Conservation (phyloP, 2,888 invertebrate genomes). For the Schizaphis graminum region DNA sequence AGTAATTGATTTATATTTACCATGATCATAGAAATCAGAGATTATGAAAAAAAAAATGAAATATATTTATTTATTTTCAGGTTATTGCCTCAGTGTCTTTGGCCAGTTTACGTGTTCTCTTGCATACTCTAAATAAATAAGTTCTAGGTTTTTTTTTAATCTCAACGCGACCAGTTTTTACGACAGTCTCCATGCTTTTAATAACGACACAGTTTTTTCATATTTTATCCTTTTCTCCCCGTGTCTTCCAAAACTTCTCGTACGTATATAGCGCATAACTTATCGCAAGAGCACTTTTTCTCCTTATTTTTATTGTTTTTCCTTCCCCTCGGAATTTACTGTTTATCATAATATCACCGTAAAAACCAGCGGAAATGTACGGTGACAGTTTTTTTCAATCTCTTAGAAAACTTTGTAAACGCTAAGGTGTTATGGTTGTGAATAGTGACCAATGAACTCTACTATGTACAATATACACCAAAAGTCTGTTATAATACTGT, state of each 20-base stretch:
- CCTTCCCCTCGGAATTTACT: constrained; percentile 18
- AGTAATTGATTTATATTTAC: neutral
- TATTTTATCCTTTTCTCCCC: constrained; percentile 30
- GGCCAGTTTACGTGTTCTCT: constrained; percentile 23
- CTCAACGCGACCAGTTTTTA: constrained; percentile 62
- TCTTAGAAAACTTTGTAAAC: constrained; percentile 43
- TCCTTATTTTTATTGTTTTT: constrained; percentile 59
- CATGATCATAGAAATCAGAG: neutral
- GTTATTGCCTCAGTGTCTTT: neutral
- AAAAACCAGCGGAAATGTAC: constrained; percentile 57
- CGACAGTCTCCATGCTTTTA: constrained; percentile 46
- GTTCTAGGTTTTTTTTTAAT: constrained; percentile 64
- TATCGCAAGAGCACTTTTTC: constrained; percentile 54
- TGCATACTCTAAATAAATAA: constrained; percentile 34
- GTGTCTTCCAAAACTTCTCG: constrained; percentile 49
- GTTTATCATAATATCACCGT: constrained; percentile 61
- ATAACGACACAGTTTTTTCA: constrained; percentile 59
- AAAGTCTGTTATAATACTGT: neutral
- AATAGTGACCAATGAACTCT: constrained; percentile 49
- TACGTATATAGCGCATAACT: constrained; percentile 47
- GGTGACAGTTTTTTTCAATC: constrained; percentile 60
- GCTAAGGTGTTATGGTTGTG: constrained; percentile 39
- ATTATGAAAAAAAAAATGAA: neutral
- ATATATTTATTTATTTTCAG: neutral
- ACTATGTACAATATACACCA: constrained; percentile 1